These are phyloP conservation scores for Corapipo altera DNA, from an alignment of 2,113 vertebrate species.

Conservation along the genomic window DNA sequence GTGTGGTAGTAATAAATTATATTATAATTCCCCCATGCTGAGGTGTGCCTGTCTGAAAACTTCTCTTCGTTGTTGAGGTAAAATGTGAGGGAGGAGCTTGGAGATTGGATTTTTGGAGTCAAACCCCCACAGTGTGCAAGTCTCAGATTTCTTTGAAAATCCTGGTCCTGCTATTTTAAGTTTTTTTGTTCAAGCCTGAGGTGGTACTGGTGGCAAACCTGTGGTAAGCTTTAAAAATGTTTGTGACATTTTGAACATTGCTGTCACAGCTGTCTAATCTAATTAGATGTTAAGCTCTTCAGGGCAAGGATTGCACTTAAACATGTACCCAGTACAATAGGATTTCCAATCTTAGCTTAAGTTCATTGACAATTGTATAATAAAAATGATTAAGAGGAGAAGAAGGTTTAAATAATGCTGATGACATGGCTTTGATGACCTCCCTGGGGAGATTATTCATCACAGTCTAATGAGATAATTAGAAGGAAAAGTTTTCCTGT, in stretches of 20 bases:
- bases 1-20: too few species aligned
- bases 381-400: background rate
- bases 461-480: slow-evolving; percentile 10
- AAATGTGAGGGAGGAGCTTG: too few species aligned
- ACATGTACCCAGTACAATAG: background rate
- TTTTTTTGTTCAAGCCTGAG: background rate
- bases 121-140: background rate
- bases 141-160: background rate
- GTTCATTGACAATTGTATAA: background rate
- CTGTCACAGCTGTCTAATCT: background rate
- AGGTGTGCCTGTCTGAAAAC: too few species aligned
- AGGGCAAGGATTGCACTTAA: background rate
- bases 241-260: background rate
- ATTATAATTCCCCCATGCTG: too few species aligned
- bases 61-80: too few species aligned
- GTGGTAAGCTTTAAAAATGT: background rate
- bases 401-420: slow-evolving; percentile 4
- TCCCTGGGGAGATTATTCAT: background rate
- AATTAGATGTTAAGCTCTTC: background rate
- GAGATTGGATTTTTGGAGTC: too few species aligned
- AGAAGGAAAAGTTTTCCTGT: background rate
- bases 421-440: background rate
- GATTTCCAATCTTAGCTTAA: background rate
- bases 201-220: background rate
- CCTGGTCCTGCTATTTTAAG: background rate